Evolutionary conservation across 2,888 invertebrate genomes (phyloP).

Genomic region (Dryocosmus kuriphilus): DNA sequence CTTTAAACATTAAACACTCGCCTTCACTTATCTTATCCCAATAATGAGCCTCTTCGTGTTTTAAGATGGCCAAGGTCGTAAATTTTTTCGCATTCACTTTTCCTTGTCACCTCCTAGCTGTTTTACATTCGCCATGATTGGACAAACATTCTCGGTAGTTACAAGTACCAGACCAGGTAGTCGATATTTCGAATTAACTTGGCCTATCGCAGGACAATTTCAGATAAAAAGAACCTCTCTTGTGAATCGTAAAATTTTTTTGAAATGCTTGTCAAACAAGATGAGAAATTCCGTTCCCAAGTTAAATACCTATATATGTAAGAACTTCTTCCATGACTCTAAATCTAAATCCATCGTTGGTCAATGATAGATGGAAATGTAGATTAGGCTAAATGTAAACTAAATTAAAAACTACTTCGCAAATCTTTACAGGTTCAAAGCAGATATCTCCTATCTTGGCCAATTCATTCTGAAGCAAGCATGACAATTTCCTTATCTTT

Average conservation of each 20-base stretch:
- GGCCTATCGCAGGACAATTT: conserved; percentile 52
- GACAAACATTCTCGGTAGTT: conserved; percentile 56
- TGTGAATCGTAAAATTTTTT: conserved; percentile 16
- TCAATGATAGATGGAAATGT: background rate
- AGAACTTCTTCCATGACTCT: background rate
- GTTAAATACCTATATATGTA: background rate
- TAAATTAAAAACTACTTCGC: background rate
- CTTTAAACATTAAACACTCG: conserved; percentile 20
- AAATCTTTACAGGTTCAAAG: background rate
- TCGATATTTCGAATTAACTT: conserved; percentile 56
- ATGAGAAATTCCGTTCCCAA: conserved; percentile 20
- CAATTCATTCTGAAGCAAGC: conserved; percentile 1
- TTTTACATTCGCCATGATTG: conserved; percentile 59
- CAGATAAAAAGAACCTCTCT: conserved; percentile 21
- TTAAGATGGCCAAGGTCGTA: conserved; percentile 59
- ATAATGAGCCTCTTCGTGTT: conserved; percentile 59
- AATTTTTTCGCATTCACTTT: conserved; percentile 53
- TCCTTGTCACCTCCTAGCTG: conserved; percentile 26
- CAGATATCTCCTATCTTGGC: background rate
- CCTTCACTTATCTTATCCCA: conserved; percentile 54
- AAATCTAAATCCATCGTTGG: conserved; percentile 7
- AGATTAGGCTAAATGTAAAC: background rate
- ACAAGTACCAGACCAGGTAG: conserved; percentile 53
- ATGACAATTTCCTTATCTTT: background rate
- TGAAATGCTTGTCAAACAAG: conserved; percentile 28